Base-by-base conservation (phyloP, 1,140 invertebrate genomes). In the Drosophila suzukii region DNA sequence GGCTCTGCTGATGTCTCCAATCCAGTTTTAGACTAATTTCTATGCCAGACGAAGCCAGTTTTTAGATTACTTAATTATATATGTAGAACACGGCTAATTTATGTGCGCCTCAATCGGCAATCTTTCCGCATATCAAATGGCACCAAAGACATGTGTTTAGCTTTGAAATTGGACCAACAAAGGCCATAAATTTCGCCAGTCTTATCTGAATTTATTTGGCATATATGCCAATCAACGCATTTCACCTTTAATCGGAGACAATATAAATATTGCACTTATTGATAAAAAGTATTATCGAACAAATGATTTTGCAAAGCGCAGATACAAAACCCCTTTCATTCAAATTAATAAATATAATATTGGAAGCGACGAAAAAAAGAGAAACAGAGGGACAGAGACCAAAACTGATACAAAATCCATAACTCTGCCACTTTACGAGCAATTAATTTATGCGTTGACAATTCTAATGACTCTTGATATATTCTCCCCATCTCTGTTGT, bases 371-470 rank as follows among this genome's bases (percentile, higher is more conserved):
- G 10, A 51, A 51, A 65, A 63, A 34, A 34, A n/a, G n/a, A 58
- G 13, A 47, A 24, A 57, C 20, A 32, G 44, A 63, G 46, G 56
- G 56, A 36, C 36, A 50, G 57, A 50, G 63, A 72, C 47, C 71
- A 72, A 54, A 75, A 75, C 71, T 55, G 72, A 76, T 59, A 85
- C 66, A 81, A 70, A 43, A 68, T 75, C 63, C 84, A 89, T 89
- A 89, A 89, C 84, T 89, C 84, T 78, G 74, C 56, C 54, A 88
- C 65, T 91, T 91, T 91, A 91, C 77, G 88, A 91, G 88, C 88
- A 91, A 91, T 91, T 91, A 91, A 91, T 91, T 91, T 91, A 88
- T 91, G 88, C 88, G 88, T 91, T 91, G 88, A 91, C 88, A 91
- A 91, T 91, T 91, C 88, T 91, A 91, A 91, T 88, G 88, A 86